Evolutionary conservation across 2,797 vertebrate genomes (phyloP).

Genomic region (Onychomys arenicola): DNA sequence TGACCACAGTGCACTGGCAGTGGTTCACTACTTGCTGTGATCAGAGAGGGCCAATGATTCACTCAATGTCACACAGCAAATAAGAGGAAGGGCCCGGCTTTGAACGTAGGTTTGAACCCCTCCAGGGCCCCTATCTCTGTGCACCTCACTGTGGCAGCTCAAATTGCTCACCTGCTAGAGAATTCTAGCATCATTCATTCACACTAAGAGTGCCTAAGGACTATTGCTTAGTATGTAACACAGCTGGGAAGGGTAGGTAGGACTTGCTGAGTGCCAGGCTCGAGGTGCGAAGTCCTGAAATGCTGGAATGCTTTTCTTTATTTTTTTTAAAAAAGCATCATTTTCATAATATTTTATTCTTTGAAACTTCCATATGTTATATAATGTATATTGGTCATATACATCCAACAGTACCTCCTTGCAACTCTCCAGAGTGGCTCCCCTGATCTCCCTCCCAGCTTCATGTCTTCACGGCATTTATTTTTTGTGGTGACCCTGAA

Average conservation of each 20-base stretch:
- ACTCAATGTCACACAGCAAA: not conserved
- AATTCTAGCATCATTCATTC: not conserved
- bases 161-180: not conserved
- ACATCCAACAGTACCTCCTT: not conserved
- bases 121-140: not conserved
- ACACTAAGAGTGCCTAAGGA: not conserved
- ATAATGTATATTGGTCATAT: not conserved
- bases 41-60: not conserved
- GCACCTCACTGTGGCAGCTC: not conserved
- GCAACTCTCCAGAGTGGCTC: not conserved
- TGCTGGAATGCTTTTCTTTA: not conserved
- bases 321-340: not conserved
- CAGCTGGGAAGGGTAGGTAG: not conserved
- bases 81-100: not conserved
- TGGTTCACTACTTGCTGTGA: not conserved
- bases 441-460: not conserved
- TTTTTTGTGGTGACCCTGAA: not conserved
- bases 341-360: not conserved
- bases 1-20: not conserved
- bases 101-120: not conserved
- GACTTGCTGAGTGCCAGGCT: not conserved
- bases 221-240: not conserved
- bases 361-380: not conserved
- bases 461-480: not conserved
- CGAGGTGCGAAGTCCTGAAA: not conserved